Evolutionary conservation across 2,797 vertebrate genomes (phyloP).

Genomic region (Neosilurus hyrtlii): DNA sequence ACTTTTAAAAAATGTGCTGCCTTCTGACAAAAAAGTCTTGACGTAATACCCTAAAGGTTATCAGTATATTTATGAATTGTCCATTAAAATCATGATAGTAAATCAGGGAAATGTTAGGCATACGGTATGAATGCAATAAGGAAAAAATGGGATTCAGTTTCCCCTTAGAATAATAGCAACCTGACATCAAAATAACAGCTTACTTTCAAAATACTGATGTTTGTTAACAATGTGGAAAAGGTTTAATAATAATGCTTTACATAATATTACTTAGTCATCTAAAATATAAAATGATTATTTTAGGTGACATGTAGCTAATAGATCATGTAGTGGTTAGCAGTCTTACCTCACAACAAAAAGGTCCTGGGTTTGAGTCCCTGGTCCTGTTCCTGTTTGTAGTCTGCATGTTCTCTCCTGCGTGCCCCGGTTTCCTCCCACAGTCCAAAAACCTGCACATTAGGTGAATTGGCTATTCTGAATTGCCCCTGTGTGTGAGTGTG

Average conservation of each 20-base stretch:
- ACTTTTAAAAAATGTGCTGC: slow-evolving; percentile 3
- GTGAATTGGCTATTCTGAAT: too few species aligned
- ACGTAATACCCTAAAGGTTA: not conserved
- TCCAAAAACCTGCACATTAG: too few species aligned
- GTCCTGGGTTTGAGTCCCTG: too few species aligned
- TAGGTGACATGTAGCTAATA: not conserved
- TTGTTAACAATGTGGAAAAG: not conserved
- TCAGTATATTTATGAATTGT: not conserved
- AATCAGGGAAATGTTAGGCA: not conserved
- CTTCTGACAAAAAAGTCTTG: slow-evolving; percentile 11
- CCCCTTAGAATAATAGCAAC: not conserved
- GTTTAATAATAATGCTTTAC: not conserved
- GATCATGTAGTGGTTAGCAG: too few species aligned
- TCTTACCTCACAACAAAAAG: too few species aligned
- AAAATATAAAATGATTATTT: not conserved
- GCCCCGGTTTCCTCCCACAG: too few species aligned
- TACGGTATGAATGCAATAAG: not conserved
- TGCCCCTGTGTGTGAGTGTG: too few species aligned
- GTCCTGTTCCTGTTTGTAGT: too few species aligned
- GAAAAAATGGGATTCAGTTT: not conserved
- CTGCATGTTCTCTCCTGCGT: too few species aligned
- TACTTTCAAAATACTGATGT: not conserved
- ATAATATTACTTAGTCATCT: not conserved
- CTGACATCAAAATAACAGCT: not conserved
- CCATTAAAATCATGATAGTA: not conserved